Base-by-base conservation (phyloP, 2,113 vertebrate species). In the Petroica traversi region DNA sequence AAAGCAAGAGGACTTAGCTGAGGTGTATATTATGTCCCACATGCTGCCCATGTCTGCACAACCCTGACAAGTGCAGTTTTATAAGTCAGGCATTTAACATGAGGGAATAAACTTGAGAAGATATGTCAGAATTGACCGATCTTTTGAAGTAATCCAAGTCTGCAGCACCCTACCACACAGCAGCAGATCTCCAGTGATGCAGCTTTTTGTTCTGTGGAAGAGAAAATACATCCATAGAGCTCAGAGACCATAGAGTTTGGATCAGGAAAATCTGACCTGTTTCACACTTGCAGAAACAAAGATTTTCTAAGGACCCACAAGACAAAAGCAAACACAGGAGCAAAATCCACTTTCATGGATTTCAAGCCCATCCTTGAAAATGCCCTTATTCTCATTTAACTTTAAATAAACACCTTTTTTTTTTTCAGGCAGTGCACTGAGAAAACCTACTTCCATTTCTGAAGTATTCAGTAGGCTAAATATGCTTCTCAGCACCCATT, bases 361-460 rank as follows among this genome's bases (percentile, higher is more conserved):
- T 91, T 73, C 62, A 89, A 81, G 7, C 15, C 13, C 40, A 40
- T 49, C 85, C 77, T 77, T 76, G 73, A 75, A 54, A 83, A 11
- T 49, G 38, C 14, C n/a, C 62, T 58, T 71, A 75, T 57, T 78
- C 54, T 40, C 14, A 8, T 74, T 61, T 49, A 91, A 71, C 43
- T 85, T 66, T 51, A 79, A 93, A 92, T 51, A 88, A 92, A 84
- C 36, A 23, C 7, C 5, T 31, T 36, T 34, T 63, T 23, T 16
- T 75, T 73, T 48, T 57, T 73, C 12, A 15, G 34, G 19, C 34
- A 55, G 40, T 41, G 20, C 11, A 80, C 67, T 77, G 57, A 48
- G 64, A 84, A 94, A 95, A 75, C 16, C 58, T 68, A 10, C 49
- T 91, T 96, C 54, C 51, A 34, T 90, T 92, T 90, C 79, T 92